Evolutionary conservation across 2,888 invertebrate genomes (phyloP).

Genomic region (Cryptus armator): DNA sequence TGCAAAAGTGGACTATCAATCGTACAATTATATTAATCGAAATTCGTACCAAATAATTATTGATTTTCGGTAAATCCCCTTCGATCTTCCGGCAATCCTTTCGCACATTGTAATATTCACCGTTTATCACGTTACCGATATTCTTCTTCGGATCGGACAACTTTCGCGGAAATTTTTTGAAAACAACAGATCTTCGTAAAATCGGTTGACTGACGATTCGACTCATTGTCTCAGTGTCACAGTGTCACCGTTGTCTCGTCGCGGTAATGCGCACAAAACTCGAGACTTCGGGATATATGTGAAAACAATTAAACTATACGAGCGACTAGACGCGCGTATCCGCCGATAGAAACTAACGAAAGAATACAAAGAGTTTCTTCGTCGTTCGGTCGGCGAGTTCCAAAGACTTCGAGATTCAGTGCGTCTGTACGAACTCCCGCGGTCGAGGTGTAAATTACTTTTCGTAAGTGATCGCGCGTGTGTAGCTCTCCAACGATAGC

Average conservation of each 20-base stretch:
- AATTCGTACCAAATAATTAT: background rate
- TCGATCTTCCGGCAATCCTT: background rate
- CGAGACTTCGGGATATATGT: background rate
- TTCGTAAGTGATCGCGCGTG: constrained; percentile 13
- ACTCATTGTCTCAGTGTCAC: background rate
- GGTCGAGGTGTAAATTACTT: constrained; percentile 18
- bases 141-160: background rate
- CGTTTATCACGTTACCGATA: background rate
- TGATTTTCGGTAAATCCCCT: background rate
- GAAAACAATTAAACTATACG: background rate
- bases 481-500: background rate
- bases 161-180: background rate
- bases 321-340: constrained; percentile 1
- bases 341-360: constrained; percentile 5
- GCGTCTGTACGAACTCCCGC: background rate
- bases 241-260: background rate
- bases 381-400: background rate
- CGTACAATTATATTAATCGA: background rate
- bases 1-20: background rate
- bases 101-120: background rate
- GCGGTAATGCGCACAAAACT: background rate
- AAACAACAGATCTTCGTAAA: background rate
- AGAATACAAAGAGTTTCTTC: constrained; percentile 13
- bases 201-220: background rate
- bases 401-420: background rate